Evolutionary conservation across 2,888 invertebrate species (phyloP).

Genomic region (Alloscopus bannaensis): DNA sequence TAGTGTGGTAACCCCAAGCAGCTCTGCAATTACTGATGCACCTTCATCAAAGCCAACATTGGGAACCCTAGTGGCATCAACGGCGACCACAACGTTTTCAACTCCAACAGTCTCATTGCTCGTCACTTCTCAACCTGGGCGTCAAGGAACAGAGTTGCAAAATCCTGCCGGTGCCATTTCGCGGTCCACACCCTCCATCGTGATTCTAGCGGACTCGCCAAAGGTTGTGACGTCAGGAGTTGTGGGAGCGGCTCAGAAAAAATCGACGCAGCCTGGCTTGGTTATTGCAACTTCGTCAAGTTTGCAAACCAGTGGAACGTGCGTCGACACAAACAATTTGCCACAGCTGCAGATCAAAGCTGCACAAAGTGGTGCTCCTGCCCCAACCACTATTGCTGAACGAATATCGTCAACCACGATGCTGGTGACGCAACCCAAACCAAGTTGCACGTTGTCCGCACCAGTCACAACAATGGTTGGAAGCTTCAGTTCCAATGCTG

Average conservation of each 20-base stretch:
- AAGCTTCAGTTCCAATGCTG: neutral
- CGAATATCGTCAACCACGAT: conserved; percentile 7
- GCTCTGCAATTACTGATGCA: neutral
- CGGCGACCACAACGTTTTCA: conserved; percentile 1
- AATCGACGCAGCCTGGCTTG: conserved; percentile 14
- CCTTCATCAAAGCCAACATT: conserved; percentile 15
- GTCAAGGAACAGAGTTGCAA: neutral
- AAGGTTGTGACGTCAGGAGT: conserved; percentile 19
- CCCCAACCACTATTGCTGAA: neutral
- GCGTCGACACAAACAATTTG: neutral
- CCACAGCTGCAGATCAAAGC: conserved; percentile 1
- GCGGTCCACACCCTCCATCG: conserved; percentile 41
- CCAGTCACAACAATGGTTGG: neutral
- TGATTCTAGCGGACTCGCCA: conserved; percentile 50
- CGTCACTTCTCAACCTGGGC: conserved; percentile 21
- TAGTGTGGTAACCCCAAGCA: no score
- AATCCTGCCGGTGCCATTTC: neutral
- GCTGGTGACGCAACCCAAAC: neutral
- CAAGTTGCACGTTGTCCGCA: no score
- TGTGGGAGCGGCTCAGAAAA: conserved; percentile 21
- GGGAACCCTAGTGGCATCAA: neutral
- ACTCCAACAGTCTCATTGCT: conserved; percentile 31
- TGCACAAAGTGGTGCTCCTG: neutral
- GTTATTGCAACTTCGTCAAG: conserved; percentile 23
- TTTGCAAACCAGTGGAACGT: neutral